Base-by-base conservation (phyloP, 2,888 invertebrate genomes). In the Buathra laborator region DNA sequence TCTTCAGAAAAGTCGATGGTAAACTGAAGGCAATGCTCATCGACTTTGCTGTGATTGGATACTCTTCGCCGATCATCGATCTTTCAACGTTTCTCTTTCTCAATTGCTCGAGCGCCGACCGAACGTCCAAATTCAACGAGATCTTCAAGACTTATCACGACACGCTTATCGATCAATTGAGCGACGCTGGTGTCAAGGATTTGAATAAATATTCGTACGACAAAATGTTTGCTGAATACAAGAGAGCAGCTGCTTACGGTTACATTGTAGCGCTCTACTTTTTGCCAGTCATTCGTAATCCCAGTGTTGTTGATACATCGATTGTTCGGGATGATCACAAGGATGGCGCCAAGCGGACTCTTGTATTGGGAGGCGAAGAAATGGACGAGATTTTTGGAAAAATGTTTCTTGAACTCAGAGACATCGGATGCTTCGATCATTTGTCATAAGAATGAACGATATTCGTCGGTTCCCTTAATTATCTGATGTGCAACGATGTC, bases 41-140 rank as follows among this genome's bases (percentile, higher is more conserved):
- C 29, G 91, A 93, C 51, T 93, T 93, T 32, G 92, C 91, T 0
- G 43, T 90, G 43, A 68, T 92, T 0, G 80, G 82, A 46, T 92
- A 93, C 44, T 72, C 89, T 0, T 90, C 91, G 10, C 93, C 93
- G 0, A 86, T 89, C 4, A 83, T 90, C 10, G 94, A 94, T 62
- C 56, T 93, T 7, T 89, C 92, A 0, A 91, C 91, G 2, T 93
- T 91, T 43, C 46, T 93, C 3, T 90, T 88, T 62, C 72, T 93
- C 1, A 85, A 76, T 64, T 81, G 76, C 24, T 86, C 83, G 0
- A 71, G 56, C 6, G 16, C 66, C 24, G 84, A 87, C 6, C 72
- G 86, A 43, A 72, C 14, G 4, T 37, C 78, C 19, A 7, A 66
- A 68, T 88, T 90, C 44, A 81, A 88, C 3, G 83, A 89, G 0